Percentiles rank a stretch among this genome's conserved stretches.
Conservation (phyloP, 92 coral and sea anemone species). For the Porites cylindrica region DNA sequence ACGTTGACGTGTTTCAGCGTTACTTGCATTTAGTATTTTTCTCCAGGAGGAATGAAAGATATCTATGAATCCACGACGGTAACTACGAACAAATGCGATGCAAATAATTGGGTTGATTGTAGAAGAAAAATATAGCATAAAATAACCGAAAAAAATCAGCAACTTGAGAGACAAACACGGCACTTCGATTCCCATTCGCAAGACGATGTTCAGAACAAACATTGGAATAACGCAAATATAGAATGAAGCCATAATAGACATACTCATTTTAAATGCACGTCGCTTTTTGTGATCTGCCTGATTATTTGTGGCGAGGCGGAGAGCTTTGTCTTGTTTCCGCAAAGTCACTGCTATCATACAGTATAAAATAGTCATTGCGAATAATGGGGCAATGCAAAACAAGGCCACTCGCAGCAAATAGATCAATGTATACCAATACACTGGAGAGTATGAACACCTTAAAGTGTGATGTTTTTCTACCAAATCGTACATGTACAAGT, state of each 20-base stretch:
- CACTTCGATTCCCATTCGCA: not conserved
- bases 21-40: too few relatives aligned
- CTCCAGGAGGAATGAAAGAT: not conserved
- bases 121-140: not conserved
- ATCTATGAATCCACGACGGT: not conserved
- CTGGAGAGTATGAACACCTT: not conserved
- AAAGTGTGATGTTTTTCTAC: not conserved
- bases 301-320: not conserved
- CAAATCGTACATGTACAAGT: not conserved
- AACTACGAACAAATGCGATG: not conserved
- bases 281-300: not conserved
- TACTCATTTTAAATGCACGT: not conserved
- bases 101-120: conserved; percentile 9
- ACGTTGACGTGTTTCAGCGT: not conserved
- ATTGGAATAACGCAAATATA: not conserved
- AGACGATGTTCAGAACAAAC: not conserved
- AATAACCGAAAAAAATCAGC: not conserved
- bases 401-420: not conserved
- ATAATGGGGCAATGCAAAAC: not conserved
- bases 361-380: not conserved
- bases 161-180: not conserved
- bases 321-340: not conserved
- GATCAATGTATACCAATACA: too few relatives aligned
- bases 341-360: not conserved
- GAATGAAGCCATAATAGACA: not conserved